Evolutionary conservation across 1,140 invertebrate species (phyloP).

Genomic region (Drosophila pallidifrons): DNA sequence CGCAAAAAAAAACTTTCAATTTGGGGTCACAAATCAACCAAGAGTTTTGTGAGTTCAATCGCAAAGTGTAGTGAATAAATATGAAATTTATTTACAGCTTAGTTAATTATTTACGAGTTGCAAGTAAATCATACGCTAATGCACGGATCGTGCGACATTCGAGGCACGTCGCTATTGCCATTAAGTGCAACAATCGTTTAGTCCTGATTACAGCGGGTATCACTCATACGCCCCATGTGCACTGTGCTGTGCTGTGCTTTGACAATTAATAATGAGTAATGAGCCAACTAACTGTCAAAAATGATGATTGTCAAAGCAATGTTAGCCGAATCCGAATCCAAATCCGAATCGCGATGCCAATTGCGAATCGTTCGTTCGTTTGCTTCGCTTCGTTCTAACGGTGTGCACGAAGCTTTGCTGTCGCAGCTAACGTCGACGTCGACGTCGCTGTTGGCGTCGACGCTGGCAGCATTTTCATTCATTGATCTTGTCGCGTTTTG

Average conservation of each 20-base stretch:
- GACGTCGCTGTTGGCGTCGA: background rate
- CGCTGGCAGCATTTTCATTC: conserved; percentile 43
- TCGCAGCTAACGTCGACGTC: background rate
- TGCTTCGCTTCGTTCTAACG: conserved; percentile 54
- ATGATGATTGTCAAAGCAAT: conserved; percentile 39
- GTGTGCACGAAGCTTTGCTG: conserved; percentile 30
- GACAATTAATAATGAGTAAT: conserved; percentile 51
- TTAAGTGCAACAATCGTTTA: conserved; percentile 1
- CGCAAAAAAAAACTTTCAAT: conserved; percentile 1
- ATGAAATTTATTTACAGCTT: too few species aligned
- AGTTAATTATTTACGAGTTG: too few species aligned
- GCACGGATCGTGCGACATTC: conserved; percentile 15
- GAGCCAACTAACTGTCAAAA: conserved; percentile 64
- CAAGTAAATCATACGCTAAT: conserved; percentile 2
- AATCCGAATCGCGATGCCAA: background rate
- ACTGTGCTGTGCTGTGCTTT: background rate
- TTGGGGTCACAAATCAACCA: conserved; percentile 1
- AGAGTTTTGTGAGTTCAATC: too few species aligned
- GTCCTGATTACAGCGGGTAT: background rate
- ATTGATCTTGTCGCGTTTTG: conserved; percentile 39
- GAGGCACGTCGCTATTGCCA: background rate
- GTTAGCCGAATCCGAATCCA: background rate
- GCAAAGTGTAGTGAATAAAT: too few species aligned
- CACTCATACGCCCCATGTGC: conserved; percentile 31
- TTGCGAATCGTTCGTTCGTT: conserved; percentile 21